These are phyloP conservation scores for Chouioia cunea DNA, from an alignment of 2,888 invertebrate genomes.

Conservation along the genomic window DNA sequence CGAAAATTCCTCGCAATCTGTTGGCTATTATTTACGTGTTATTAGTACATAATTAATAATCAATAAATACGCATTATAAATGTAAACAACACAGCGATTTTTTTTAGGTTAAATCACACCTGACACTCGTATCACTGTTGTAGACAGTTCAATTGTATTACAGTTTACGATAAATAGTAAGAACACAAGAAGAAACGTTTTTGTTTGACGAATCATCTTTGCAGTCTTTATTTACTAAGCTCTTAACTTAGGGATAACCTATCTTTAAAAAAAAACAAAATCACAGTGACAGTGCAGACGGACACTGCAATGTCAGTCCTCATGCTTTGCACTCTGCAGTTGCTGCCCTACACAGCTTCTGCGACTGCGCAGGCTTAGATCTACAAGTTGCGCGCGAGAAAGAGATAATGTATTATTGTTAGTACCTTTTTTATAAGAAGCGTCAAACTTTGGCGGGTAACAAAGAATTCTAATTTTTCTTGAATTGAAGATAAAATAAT, in stretches of 20 bases:
- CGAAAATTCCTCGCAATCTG: too few species aligned
- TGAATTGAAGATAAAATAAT: too few species aligned
- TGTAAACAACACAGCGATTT: slow-evolving; percentile 11
- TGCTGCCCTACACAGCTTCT: too few species aligned
- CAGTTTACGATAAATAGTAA: not conserved
- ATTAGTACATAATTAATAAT: too few species aligned
- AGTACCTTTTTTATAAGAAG: too few species aligned
- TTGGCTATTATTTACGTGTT: too few species aligned
- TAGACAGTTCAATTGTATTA: slow-evolving; percentile 7
- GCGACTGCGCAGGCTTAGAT: too few species aligned
- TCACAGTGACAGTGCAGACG: slow-evolving; percentile 3
- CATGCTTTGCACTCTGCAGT: too few species aligned
- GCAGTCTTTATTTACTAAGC: not conserved
- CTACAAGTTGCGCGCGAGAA: not conserved
- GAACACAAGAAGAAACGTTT: not conserved
- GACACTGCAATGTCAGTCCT: slow-evolving; percentile 1
- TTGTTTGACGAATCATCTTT: slow-evolving; percentile 19
- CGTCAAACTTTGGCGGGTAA: too few species aligned
- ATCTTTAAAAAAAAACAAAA: too few species aligned
- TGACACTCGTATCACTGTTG: slow-evolving; percentile 8
- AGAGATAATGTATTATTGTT: too few species aligned
- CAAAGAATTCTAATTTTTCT: too few species aligned
- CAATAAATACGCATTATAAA: not conserved
- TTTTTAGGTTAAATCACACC: slow-evolving; percentile 58
- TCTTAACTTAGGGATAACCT: not conserved